Percentiles rank a stretch among this genome's conserved stretches.
Evolutionary conservation across 1,140 invertebrate species (phyloP).

Genomic region (Aphaenogaster ashmeadi): DNA sequence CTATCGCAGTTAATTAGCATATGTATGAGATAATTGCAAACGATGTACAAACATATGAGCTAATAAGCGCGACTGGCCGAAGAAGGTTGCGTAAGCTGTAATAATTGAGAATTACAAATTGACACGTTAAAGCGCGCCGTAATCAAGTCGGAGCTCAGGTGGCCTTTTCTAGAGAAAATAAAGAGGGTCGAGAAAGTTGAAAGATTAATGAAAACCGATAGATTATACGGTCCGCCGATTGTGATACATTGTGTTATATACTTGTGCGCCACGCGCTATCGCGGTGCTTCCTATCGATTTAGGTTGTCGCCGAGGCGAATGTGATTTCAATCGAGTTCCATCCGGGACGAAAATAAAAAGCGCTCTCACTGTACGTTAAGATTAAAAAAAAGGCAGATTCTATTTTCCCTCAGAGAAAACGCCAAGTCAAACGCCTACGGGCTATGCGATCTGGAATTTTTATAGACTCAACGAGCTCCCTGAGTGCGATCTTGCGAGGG

Average conservation of each 20-base stretch:
- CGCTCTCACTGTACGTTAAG: neutral
- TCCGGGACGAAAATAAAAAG: constrained; percentile 20
- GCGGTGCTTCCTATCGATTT: constrained; percentile 56
- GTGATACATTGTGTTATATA: constrained; percentile 15
- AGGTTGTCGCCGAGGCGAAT: constrained; percentile 14
- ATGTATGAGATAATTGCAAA: constrained; percentile 5
- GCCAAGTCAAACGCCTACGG: neutral
- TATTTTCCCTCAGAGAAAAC: neutral
- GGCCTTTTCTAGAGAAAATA: neutral
- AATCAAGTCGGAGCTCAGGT: neutral
- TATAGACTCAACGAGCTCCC: neutral
- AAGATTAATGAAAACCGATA: constrained; percentile 40
- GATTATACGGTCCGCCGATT: neutral
- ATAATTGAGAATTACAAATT: neutral
- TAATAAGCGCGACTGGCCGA: neutral
- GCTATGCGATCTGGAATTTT: neutral
- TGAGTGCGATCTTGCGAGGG: neutral
- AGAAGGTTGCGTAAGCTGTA: neutral
- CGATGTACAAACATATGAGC: neutral
- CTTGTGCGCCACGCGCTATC: neutral
- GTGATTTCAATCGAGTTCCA: constrained; percentile 37
- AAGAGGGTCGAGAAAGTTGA: constrained; percentile 16
- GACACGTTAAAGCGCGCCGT: neutral
- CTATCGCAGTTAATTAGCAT: constrained; percentile 21
- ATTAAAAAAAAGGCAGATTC: neutral